These are phyloP conservation scores for Heliconius himera DNA, from an alignment of 1,140 invertebrate species.

Conservation along the genomic window DNA sequence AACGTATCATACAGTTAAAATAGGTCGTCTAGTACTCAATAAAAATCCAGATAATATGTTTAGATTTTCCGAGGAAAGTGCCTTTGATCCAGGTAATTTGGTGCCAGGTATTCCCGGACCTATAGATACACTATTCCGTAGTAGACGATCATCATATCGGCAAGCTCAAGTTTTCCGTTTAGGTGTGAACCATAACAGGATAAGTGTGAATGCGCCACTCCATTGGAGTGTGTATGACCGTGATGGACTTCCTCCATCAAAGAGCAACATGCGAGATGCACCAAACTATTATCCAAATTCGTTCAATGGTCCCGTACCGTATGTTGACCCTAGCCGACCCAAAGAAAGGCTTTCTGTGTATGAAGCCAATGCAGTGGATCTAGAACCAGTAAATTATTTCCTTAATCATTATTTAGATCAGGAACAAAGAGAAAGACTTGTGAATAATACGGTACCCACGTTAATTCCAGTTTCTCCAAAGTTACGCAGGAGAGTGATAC, in stretches of 20 bases:
- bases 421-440: conserved; percentile 51
- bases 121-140: conserved; percentile 93
- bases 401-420: conserved; percentile 53
- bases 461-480: conserved; percentile 41
- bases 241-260: conserved; percentile 85
- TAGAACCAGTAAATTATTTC: conserved; percentile 52
- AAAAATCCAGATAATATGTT: conserved; percentile 93
- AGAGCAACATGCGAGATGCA: conserved; percentile 87
- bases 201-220: conserved; percentile 94
- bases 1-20: conserved; percentile 91
- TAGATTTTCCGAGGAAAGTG: conserved; percentile 92
- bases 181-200: conserved; percentile 91
- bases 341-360: conserved; percentile 43
- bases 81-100: conserved; percentile 92
- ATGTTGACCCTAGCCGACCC: conserved; percentile 51
- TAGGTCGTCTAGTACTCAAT: conserved; percentile 91
- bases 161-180: conserved; percentile 94
- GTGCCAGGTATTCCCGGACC: conserved; percentile 92
- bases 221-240: conserved; percentile 89
- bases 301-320: conserved; percentile 88
- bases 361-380: conserved; percentile 55
- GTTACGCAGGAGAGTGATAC: conserved; percentile 40
- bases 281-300: conserved; percentile 98
- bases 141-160: conserved; percentile 91
- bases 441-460: conserved; percentile 43